Evolutionary conservation across 2,113 vertebrate species (phyloP).

Genomic region (Mionectes macconnelli): DNA sequence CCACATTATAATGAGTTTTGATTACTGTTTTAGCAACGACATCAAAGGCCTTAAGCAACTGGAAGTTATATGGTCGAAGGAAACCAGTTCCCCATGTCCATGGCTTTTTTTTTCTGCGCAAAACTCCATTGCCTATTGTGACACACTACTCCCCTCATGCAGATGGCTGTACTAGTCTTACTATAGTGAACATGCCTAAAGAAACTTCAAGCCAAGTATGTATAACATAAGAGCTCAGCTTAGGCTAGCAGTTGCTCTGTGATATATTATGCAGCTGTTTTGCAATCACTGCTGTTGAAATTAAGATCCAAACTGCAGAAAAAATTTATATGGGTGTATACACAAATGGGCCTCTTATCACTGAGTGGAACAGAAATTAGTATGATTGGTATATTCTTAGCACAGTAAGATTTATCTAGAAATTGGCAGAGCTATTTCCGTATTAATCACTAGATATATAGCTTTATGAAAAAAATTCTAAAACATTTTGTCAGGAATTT

Average conservation of each 20-base stretch:
- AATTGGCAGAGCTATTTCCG: not conserved
- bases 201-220: not conserved
- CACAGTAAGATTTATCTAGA: not conserved
- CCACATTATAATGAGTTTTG: not conserved
- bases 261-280: not conserved
- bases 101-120: not conserved
- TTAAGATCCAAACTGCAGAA: not conserved
- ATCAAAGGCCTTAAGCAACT: not conserved
- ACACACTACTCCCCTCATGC: fast-evolving
- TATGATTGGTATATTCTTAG: not conserved
- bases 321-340: not conserved
- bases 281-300: not conserved
- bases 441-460: not conserved
- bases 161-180: not conserved
- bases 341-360: not conserved
- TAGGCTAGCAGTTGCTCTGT: not conserved
- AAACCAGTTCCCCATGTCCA: fast-evolving
- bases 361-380: not conserved
- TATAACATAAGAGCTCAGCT: not conserved
- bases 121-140: fast-evolving
- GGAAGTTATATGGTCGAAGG: not conserved
- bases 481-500: not conserved
- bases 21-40: not conserved
- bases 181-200: not conserved
- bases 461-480: not conserved